Evolutionary conservation across 1,140 invertebrate species (phyloP).

Genomic region (Diabrotica undecimpunctata): DNA sequence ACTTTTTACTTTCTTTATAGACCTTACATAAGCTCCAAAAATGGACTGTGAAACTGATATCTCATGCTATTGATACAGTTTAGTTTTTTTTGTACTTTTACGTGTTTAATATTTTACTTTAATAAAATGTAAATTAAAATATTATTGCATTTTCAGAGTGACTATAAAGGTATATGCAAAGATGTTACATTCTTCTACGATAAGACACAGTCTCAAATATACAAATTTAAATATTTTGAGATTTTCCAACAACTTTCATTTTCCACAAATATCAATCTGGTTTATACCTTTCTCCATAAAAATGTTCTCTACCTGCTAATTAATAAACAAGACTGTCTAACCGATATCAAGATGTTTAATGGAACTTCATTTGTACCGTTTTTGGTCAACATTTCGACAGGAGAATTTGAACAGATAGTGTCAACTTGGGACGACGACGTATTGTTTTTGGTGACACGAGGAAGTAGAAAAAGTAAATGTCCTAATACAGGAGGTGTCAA

Average conservation of each 20-base stretch:
- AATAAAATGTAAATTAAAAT: too few relatives aligned
- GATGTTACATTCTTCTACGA: conserved; percentile 37
- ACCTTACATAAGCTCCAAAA: too few relatives aligned
- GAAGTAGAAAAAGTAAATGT: conserved; percentile 32
- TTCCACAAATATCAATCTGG: conserved; percentile 36
- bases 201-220: conserved; percentile 43
- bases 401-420: conserved; percentile 39
- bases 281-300: conserved; percentile 43
- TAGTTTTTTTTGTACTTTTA: too few relatives aligned
- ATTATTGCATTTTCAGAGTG: conserved; percentile 35
- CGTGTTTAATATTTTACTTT: too few relatives aligned
- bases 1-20: too few relatives aligned
- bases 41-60: too few relatives aligned
- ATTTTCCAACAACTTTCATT: conserved; percentile 44
- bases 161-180: conserved; percentile 40
- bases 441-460: conserved; percentile 46
- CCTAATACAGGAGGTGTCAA: conserved; percentile 37
- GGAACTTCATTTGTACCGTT: conserved; percentile 9
- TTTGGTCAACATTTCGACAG: conserved; percentile 15
- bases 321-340: conserved; percentile 43
- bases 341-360: conserved; percentile 23
- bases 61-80: too few relatives aligned
- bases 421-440: conserved; percentile 33
- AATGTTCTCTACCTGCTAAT: conserved; percentile 45
- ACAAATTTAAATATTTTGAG: conserved; percentile 50